Evolutionary conservation across 2,888 invertebrate species (phyloP), one percentile per base, ranked within the genome.

Genomic region (Timema cristinae): DNA sequence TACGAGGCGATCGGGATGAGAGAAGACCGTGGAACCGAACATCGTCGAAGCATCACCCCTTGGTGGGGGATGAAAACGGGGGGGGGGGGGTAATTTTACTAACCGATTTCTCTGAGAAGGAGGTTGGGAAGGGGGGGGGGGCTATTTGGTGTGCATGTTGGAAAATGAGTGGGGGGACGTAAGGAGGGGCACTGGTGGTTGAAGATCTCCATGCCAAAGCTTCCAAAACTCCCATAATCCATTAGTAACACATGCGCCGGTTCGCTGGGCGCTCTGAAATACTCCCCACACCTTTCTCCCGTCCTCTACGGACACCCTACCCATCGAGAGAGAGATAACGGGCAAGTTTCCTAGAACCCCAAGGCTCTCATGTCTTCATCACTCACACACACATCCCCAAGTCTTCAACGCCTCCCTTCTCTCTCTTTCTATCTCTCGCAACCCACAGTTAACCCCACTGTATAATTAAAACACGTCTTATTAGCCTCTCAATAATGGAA

Each of bases 221-320:
- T 71, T 73, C 66, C 69, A 66, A 73, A 72, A 73, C 73, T 73
- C 73, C 71, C 71, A 73, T 73, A 73, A 73, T 73, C 73, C 73
- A 73, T 73, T 73, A 73, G 73, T 73, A 71, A 66, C 73, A 73
- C 71, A 73, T 73, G 73, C 73, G 73, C 71, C 51, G 67, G 47
- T n/a, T 50, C 52, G 47, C 63, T 66, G 15, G 6, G 13, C 50
- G 11, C 68, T 52, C 54, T 47, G 47, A 63, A 15, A 6, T 48
- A 9, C 63, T 63, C 63, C 63, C 63, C 63, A 9, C 54, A 13
- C 54, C 54, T n/a, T 4, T 54, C n/a, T n/a, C 54, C n/a, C 54
- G n/a, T n/a, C 54, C 54, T 11, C n/a, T n/a, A n/a, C 11, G 2
- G n/a, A 54, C 54, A 11, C 54, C n/a, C 54, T 2, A 54, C 54